These are phyloP conservation scores for Drosophila ercepeae DNA, from an alignment of 1,140 invertebrate species.

Conservation along the genomic window DNA sequence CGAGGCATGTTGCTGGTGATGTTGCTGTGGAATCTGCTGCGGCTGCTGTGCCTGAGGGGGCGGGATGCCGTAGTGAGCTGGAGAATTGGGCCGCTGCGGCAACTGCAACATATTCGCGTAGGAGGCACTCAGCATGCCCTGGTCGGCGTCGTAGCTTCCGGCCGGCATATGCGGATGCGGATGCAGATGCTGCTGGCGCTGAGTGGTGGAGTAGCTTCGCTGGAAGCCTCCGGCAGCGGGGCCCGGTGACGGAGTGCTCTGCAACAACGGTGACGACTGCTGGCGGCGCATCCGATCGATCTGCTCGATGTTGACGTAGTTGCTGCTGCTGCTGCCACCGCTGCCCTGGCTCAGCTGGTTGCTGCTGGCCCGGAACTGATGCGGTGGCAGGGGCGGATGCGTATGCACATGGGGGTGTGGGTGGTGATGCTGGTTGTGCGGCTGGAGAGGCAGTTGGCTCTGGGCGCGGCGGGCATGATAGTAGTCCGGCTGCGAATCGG, in stretches of 20 bases:
- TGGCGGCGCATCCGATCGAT: conserved; percentile 84
- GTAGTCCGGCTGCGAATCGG: conserved; percentile 73
- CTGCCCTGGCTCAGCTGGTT: conserved; percentile 43
- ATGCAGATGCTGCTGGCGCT: conserved; percentile 74
- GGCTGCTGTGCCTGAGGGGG: conserved; percentile 57
- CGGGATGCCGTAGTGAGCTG: conserved; percentile 57
- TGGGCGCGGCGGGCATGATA: conserved; percentile 77
- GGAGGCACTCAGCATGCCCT: conserved; percentile 55
- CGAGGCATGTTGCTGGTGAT: conserved; percentile 44
- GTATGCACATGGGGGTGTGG: conserved; percentile 28
- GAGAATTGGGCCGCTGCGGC: conserved; percentile 54
- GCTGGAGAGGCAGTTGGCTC: conserved; percentile 69
- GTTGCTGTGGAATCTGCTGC: conserved; percentile 31
- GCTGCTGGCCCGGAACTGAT: conserved; percentile 63
- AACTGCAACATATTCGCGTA: conserved; percentile 73
- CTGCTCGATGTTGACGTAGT: conserved; percentile 86
- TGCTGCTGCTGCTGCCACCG: conserved; percentile 78
- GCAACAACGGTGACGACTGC: conserved; percentile 71
- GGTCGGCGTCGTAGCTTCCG: conserved; percentile 54
- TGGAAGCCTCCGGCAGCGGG: conserved; percentile 53
- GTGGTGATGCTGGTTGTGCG: conserved; percentile 13
- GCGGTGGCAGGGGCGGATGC: conserved; percentile 38
- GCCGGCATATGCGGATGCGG: conserved; percentile 62
- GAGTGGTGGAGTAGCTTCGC: conserved; percentile 77
- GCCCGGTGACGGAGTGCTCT: conserved; percentile 22